Evolutionary conservation across 2,888 invertebrate species (phyloP).

Genomic region (Drosophila dives): DNA sequence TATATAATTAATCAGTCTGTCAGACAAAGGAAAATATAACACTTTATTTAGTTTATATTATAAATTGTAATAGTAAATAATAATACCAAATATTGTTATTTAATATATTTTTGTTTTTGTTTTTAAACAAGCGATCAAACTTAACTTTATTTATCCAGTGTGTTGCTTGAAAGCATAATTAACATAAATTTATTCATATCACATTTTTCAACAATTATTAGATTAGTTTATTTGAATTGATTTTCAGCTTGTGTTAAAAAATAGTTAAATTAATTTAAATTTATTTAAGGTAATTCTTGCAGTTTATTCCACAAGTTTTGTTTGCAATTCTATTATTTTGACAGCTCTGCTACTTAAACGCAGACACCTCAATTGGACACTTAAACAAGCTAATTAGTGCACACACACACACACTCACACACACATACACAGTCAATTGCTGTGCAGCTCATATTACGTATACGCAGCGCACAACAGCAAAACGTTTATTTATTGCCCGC

Average conservation of each 20-base stretch:
- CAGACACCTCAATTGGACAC: slow-evolving; percentile 13
- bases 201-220: background rate
- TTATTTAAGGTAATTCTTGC: background rate
- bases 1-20: background rate
- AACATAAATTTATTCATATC: background rate
- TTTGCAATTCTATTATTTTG: background rate
- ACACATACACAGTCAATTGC: background rate
- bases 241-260: background rate
- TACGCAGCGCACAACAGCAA: slow-evolving; percentile 50
- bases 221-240: background rate
- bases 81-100: background rate
- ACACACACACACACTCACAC: slow-evolving; percentile 1
- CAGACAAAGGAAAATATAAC: background rate
- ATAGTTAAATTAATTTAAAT: background rate
- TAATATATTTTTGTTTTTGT: background rate
- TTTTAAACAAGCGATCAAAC: background rate
- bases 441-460: slow-evolving; percentile 49
- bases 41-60: background rate
- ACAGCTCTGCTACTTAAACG: background rate
- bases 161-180: background rate
- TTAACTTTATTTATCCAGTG: background rate
- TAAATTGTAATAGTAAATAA: background rate
- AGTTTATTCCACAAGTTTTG: slow-evolving; percentile 3
- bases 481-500: slow-evolving; percentile 21
- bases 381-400: slow-evolving; percentile 60